Conservation (phyloP, 2,888 invertebrate species). For the Balanococcus diminutus region DNA sequence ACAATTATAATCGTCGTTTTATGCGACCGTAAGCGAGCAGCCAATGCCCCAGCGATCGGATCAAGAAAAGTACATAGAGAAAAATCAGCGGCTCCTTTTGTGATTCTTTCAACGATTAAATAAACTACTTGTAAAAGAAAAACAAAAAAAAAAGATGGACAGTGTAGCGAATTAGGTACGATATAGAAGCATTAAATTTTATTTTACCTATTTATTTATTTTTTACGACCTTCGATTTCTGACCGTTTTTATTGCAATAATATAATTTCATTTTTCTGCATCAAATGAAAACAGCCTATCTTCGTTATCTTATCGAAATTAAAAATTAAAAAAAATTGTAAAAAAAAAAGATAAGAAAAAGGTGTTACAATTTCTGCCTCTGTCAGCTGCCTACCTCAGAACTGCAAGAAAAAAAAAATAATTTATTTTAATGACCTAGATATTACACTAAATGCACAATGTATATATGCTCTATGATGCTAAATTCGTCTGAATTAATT, state of each 20-base stretch:
- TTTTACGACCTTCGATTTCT: slow-evolving; percentile 46
- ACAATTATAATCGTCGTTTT: slow-evolving; percentile 55
- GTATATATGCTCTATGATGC: too few relatives aligned
- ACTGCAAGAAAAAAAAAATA: too few relatives aligned
- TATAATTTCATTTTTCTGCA: neutral
- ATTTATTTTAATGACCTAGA: too few relatives aligned
- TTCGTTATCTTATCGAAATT: too few relatives aligned
- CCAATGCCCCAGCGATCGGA: slow-evolving; percentile 52
- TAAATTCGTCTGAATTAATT: too few relatives aligned
- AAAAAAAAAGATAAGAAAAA: too few relatives aligned
- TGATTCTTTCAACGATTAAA: slow-evolving; percentile 53
- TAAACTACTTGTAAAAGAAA: slow-evolving; percentile 53
- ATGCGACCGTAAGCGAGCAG: slow-evolving; percentile 53
- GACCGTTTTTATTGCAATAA: neutral
- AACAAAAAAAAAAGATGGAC: slow-evolving; percentile 48
- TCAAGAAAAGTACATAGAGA: slow-evolving; percentile 55
- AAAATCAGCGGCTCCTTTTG: slow-evolving; percentile 55
- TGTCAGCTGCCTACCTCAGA: too few relatives aligned
- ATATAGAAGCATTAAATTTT: slow-evolving; percentile 54
- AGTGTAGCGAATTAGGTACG: slow-evolving; percentile 51
- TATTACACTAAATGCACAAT: too few relatives aligned
- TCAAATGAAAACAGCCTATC: too few relatives aligned
- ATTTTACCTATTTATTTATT: slow-evolving; percentile 46
- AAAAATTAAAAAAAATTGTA: neutral
- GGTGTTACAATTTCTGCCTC: too few relatives aligned